Evolutionary conservation across 2,888 invertebrate genomes (phyloP).

Genomic region (Folsomia candida): DNA sequence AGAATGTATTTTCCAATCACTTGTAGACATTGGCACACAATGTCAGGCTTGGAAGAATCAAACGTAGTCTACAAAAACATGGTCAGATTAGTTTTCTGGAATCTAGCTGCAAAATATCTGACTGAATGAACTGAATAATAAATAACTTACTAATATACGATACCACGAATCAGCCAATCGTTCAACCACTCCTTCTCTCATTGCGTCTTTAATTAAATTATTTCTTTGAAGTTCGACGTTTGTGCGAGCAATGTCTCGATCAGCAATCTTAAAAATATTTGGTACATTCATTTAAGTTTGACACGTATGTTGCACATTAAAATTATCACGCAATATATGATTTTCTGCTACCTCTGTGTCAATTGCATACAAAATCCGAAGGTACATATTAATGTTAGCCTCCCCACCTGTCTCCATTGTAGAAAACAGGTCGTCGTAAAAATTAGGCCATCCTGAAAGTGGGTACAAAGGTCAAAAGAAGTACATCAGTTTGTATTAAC

Average conservation of each 20-base stretch:
- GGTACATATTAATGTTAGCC: constrained; percentile 57
- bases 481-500: too few relatives aligned
- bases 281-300: too few relatives aligned
- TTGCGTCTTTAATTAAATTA: constrained; percentile 59
- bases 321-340: background rate
- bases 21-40: constrained; percentile 36
- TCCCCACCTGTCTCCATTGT: constrained; percentile 53
- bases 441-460: constrained; percentile 60
- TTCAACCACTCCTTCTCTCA: constrained; percentile 59
- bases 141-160: constrained; percentile 59
- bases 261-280: constrained; percentile 54
- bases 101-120: too few relatives aligned
- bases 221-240: constrained; percentile 57
- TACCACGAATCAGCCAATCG: constrained; percentile 60
- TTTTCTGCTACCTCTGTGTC: constrained; percentile 58
- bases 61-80: constrained; percentile 53
- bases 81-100: background rate
- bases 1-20: constrained; percentile 59
- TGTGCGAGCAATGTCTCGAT: constrained; percentile 56
- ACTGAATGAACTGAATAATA: too few relatives aligned
- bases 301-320: background rate
- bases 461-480: too few relatives aligned
- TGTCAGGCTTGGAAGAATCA: constrained; percentile 24
- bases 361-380: constrained; percentile 58
- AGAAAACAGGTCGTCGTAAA: constrained; percentile 58